Conservation (phyloP, 2,888 invertebrate genomes). For the Zhuqinia jingwanae region DNA sequence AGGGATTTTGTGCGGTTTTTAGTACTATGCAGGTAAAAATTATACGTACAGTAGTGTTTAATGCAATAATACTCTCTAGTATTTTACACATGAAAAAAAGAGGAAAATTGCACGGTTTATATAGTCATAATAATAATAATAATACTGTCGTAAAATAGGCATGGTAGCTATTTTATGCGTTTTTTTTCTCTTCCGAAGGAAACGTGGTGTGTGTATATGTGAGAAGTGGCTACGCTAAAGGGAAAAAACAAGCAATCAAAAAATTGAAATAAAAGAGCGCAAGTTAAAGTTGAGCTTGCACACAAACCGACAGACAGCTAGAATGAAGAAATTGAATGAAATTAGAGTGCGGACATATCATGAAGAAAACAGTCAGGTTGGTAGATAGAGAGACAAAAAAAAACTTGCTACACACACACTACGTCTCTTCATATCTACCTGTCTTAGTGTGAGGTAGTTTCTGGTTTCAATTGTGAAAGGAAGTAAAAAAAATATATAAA, state of each 20-base stretch:
- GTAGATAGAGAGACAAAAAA: no score
- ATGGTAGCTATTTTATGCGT: no score
- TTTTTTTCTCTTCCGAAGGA: not conserved
- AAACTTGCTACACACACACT: not conserved
- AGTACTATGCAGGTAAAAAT: no score
- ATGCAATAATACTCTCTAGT: no score
- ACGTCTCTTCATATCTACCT: not conserved
- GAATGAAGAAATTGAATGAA: constrained; percentile 31
- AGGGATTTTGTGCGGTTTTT: no score
- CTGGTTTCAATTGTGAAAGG: constrained; percentile 23
- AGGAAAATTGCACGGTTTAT: constrained; percentile 28
- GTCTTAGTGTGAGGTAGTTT: constrained; percentile 2
- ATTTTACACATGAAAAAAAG: not conserved
- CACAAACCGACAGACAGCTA: not conserved
- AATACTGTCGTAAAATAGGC: not conserved
- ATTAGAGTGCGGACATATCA: constrained; percentile 9
- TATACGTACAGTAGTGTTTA: no score
- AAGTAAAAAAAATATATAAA: not conserved
- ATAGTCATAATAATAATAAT: constrained; percentile 36
- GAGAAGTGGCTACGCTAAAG: not conserved
- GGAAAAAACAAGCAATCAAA: constrained; percentile 24
- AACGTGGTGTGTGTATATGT: not conserved
- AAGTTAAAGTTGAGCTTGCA: not conserved
- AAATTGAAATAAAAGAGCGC: constrained; percentile 29
- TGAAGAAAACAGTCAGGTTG: not conserved